These are phyloP conservation scores for Sceloporus undulatus DNA, from an alignment of 2,113 vertebrate species.

Conservation along the genomic window DNA sequence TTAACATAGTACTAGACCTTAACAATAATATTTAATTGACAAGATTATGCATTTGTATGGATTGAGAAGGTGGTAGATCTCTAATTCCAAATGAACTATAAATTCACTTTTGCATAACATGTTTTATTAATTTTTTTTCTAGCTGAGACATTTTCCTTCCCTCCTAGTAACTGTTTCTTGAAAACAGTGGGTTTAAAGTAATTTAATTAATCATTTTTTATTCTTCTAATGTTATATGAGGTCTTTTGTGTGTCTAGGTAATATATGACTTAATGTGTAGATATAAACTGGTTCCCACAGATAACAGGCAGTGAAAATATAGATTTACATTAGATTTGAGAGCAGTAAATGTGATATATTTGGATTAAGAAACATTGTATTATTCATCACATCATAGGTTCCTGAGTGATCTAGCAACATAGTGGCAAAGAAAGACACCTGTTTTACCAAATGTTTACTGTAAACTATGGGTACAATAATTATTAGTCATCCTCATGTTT, in stretches of 20 bases:
- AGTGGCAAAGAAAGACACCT: background rate
- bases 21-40: conserved; percentile 91
- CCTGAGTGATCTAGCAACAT: background rate
- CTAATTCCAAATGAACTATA: conserved; percentile 85
- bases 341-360: background rate
- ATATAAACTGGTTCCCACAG: conserved; percentile 36
- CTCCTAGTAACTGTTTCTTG: conserved; percentile 82
- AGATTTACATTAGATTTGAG: background rate
- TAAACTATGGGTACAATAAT: background rate
- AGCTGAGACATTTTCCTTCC: conserved; percentile 77
- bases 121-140: conserved; percentile 88
- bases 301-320: conserved; percentile 56
- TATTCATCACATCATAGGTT: background rate
- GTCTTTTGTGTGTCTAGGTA: conserved; percentile 71
- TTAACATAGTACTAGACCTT: conserved; percentile 87
- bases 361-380: background rate
- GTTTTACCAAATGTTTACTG: background rate
- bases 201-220: conserved; percentile 84
- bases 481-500: background rate
- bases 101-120: conserved; percentile 86
- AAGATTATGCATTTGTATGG: conserved; percentile 88
- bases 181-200: conserved; percentile 82
- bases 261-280: conserved; percentile 48
- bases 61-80: conserved; percentile 83
- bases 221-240: conserved; percentile 76